A percentile compares a stretch with the other conserved stretches of the same genome.
These are phyloP conservation scores for Darevskia nairensis DNA, from an alignment of 2,797 vertebrate species.

Conservation along the genomic window DNA sequence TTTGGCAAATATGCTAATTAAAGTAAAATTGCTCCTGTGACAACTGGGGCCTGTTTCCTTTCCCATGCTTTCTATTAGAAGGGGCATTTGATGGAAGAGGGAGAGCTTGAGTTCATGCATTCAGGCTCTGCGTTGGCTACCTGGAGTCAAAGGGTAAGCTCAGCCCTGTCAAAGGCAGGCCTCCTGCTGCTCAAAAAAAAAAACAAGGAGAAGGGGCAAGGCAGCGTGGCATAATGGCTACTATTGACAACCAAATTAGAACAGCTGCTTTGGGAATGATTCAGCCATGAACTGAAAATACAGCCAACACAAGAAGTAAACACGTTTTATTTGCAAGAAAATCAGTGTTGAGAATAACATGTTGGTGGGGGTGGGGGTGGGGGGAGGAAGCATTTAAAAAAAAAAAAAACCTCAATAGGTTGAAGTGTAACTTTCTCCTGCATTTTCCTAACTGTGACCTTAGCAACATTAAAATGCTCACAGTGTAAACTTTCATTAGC, in stretches of 20 bases:
- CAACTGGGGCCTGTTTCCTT: conserved; percentile 4
- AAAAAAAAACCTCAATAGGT: neutral
- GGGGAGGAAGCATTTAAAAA: neutral
- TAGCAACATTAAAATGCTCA: neutral
- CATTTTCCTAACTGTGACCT: conserved; percentile 15
- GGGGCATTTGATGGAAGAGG: conserved; percentile 27
- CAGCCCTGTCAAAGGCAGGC: conserved; percentile 34
- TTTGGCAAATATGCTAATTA: conserved; percentile 53
- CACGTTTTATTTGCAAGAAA: conserved; percentile 16
- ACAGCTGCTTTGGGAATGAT: conserved; percentile 44
- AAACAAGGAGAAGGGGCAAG: conserved; percentile 27
- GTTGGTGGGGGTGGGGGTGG: neutral
- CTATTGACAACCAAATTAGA: conserved; percentile 52
- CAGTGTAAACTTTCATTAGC: neutral
- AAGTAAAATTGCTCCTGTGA: conserved; percentile 32
- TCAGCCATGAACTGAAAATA: conserved; percentile 33
- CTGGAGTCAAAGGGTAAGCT: conserved; percentile 43
- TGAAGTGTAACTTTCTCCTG: conserved; percentile 29
- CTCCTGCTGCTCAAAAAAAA: conserved; percentile 21
- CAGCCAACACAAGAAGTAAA: neutral
- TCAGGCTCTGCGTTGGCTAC: conserved; percentile 29
- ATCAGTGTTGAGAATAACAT: conserved; percentile 15
- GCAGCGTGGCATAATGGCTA: conserved; percentile 26
- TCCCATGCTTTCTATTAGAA: neutral
- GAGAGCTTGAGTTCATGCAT: conserved; percentile 40